Evolutionary conservation across 2,888 invertebrate genomes (phyloP), one percentile per base, ranked within the genome.

Genomic region (Troides aeacus): DNA sequence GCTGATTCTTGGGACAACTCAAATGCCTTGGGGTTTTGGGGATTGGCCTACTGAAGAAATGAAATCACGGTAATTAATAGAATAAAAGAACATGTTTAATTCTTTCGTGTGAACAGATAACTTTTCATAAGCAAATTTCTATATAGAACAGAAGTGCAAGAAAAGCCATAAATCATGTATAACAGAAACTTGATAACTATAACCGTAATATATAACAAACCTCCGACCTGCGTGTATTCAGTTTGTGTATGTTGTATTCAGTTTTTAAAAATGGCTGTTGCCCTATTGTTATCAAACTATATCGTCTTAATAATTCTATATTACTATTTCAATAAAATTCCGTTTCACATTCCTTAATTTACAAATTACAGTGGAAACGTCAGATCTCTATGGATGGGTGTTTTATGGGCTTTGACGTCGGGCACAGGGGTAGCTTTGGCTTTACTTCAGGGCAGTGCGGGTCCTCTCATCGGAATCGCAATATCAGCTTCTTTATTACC

Each of bases 381-480:
- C 39, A 93, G 96, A 67, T 94, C 95, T 0, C 84, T 96, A 17
- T 96, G 96, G 96, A 95, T 96, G 95, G 96, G 95, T 58, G 94
- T 96, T 0, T 85, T 95, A 12, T 96, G 95, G 96, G 96, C 96
- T 8, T 81, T 96, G 68, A 95, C 96, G 39, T 96, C 96, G 15
- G 96, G 96, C 18, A 95, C 95, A 8, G 97, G 97, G 12, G 97
- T 97, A 18, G 97, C 97, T 1, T 93, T 97, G 24, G 97, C 97
- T n/a, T 90, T 97, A 66, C 92, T 97, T 0, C 97, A 97, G 80
- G 97, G 97, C 53, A 97, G 96, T 81, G 96, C 96, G 58, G 97
- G 97, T 0, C 97, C 97, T 0, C 88, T 97, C 64, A 97, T 97
- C 73, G 97, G 97, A 71, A 97, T 97, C 66, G 97, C 97, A n/a